phyloP scores from a whole-genome alignment of 2,797 vertebrate genomes.

The Periparus ater region DNA sequence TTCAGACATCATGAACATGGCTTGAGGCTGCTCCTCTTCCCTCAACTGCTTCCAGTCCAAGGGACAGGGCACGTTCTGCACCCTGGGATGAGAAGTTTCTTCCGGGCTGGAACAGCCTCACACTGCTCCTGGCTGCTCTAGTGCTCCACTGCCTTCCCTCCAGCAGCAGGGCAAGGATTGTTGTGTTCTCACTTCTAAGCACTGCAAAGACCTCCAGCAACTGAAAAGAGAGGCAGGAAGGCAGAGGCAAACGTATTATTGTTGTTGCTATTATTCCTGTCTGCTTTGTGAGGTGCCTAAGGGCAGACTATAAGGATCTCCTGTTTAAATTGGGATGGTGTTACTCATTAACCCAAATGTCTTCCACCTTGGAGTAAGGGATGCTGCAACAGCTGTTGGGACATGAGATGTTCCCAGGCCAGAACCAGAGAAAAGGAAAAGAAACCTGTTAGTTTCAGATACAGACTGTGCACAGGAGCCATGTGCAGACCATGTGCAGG shows the following conservation, averaged over 20 bases:
- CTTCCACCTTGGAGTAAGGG: neutral
- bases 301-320: neutral
- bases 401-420: neutral
- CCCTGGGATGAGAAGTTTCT: neutral
- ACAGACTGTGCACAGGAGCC: neutral
- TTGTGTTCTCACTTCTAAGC: neutral
- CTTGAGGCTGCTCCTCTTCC: neutral
- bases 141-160: neutral
- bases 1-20: neutral
- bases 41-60: accelerated
- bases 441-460: neutral
- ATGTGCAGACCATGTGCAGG: neutral
- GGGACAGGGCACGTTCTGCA: neutral
- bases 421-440: neutral
- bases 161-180: neutral
- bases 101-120: neutral
- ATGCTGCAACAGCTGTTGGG: neutral
- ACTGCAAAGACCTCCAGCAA: neutral
- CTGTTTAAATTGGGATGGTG: neutral
- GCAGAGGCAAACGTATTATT: neutral
- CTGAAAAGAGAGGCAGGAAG: neutral
- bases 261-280: neutral
- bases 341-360: neutral
- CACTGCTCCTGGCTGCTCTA: neutral
- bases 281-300: neutral